These are phyloP conservation scores for Machimus rusticus DNA, from an alignment of 2,888 invertebrate genomes.

Conservation along the genomic window DNA sequence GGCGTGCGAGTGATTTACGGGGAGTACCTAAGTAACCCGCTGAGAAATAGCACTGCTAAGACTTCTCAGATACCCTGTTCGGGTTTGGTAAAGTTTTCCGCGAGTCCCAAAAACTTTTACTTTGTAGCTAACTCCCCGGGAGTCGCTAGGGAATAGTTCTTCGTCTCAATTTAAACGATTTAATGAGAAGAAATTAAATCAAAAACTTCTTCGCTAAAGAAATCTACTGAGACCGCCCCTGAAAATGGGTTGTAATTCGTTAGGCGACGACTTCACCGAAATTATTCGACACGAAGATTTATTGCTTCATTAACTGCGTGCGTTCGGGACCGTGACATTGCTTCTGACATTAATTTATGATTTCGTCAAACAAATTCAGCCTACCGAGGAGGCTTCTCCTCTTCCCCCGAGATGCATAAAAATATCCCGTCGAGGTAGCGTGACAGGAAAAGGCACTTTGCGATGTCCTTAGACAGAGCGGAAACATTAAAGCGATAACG, in stretches of 20 bases:
- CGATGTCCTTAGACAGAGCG: not conserved
- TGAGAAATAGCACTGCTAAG: not conserved
- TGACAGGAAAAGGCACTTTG: slow-evolving; percentile 33
- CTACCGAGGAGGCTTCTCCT: not conserved
- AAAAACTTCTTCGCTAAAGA: not conserved
- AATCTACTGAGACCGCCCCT: not conserved
- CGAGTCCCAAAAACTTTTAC: not conserved
- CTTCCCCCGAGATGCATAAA: not conserved
- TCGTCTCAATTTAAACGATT: not conserved
- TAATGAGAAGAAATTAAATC: not conserved
- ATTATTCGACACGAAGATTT: not conserved
- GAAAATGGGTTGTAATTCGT: not conserved
- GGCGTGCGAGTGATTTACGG: slow-evolving; percentile 19
- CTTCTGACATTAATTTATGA: not conserved
- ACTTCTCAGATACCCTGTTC: not conserved
- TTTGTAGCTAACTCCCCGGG: not conserved
- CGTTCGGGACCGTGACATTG: not conserved
- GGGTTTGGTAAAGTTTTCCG: not conserved
- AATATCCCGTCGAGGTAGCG: not conserved
- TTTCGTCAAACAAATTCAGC: not conserved
- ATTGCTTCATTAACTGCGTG: not conserved
- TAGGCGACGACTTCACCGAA: not conserved
- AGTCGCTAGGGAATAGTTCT: not conserved
- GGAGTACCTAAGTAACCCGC: not conserved
- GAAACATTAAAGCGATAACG: slow-evolving; percentile 27